Evolutionary conservation across 2,888 invertebrate genomes (phyloP), one percentile per base, ranked within the genome.

Genomic region (Allolobophora icterica): DNA sequence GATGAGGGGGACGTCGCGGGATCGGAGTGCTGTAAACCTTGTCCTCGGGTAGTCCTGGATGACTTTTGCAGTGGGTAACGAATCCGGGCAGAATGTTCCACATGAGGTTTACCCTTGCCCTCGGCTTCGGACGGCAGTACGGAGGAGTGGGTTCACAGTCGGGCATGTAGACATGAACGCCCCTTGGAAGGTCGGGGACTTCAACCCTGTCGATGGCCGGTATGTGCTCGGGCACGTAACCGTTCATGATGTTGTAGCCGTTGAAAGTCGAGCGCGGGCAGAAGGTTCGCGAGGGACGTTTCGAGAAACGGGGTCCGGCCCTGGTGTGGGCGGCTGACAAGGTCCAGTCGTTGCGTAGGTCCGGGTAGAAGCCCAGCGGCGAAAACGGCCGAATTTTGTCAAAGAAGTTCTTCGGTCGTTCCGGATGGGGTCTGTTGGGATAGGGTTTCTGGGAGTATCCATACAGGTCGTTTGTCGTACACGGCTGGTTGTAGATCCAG

Each of bases 361-460:
- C 87, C n/a, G 93, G 93, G 92, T 92, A 93, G 92, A 93, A 93
- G 45, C 91, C 92, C 5, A 91, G 89, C 90, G 92, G 92, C 30
- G 93, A 93, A 91, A 93, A 93, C 21, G 93, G 93, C 6, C 93
- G 91, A 15, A 91, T 91, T 89, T 92, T 92, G 91, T 92, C 91
- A 89, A 91, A 91, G 38, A 91, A 91, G 33, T 91, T 90, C 21
- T 58, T 52, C 13, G 58, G 89, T 89, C 92, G 84, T 24, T 42
- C 34, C n/a, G 90, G 58, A 83, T 91, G 45, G 33, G 42, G 35
- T n/a, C 4, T 19, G n/a, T 58, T 45, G 33, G 84, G 30, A 33
- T 21, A 35, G 84, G 89, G 89, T 33, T 89, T 58, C 45, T 89
- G 35, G 21, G 35, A 17, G 91, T 89, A 93, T 58, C 93, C 93